phyloP scores from a whole-genome alignment of 2,113 vertebrate genomes.

The Struthio camelus region DNA sequence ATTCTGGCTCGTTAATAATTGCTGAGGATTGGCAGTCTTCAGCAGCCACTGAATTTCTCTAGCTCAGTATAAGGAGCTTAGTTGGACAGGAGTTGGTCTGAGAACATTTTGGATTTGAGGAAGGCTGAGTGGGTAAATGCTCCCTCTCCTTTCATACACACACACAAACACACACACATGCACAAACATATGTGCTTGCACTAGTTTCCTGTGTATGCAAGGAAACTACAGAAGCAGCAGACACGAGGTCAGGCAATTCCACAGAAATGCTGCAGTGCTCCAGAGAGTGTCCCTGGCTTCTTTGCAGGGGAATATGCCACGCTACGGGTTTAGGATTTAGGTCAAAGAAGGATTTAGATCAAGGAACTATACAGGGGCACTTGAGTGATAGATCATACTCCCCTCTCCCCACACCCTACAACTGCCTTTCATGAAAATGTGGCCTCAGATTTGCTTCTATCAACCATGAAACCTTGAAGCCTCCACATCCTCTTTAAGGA shows the following conservation, averaged over 20 bases:
- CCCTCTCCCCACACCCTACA: accelerated
- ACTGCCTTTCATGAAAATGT: neutral
- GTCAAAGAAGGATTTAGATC: neutral
- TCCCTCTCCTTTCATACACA: too few species aligned
- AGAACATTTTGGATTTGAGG: neutral
- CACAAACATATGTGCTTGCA: neutral
- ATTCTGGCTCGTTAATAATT: neutral
- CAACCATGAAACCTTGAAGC: neutral
- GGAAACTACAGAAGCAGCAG: neutral
- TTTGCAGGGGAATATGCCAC: neutral
- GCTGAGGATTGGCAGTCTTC: neutral
- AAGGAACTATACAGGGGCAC: neutral
- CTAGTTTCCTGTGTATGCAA: neutral
- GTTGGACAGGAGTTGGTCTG: neutral
- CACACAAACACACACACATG: neutral
- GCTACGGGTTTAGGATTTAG: neutral
- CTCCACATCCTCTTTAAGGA: neutral
- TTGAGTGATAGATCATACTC: too few species aligned
- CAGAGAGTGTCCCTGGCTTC: neutral
- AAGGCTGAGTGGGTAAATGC: too few species aligned
- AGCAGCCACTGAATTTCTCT: neutral
- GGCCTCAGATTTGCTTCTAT: neutral
- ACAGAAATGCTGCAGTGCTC: neutral
- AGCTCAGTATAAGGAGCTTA: neutral
- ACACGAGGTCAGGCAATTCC: neutral